Conservation (phyloP, 2,113 vertebrate genomes). For the Crotalus helleri region DNA sequence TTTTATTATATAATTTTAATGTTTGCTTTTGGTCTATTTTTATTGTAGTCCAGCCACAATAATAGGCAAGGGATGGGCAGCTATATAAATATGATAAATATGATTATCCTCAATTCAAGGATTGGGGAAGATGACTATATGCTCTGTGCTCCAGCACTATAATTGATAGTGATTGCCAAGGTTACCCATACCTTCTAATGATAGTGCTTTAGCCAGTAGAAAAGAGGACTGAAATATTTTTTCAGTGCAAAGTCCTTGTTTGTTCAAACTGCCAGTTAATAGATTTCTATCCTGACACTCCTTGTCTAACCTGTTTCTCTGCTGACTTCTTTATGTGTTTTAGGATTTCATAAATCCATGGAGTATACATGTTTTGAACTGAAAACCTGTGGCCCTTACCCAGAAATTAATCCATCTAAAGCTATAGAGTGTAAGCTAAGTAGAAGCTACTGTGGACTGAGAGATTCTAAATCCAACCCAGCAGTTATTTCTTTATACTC, state of each 20-base stretch:
- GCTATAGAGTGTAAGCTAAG: neutral
- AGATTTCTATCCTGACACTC: neutral
- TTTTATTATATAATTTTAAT: neutral
- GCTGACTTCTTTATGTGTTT: neutral
- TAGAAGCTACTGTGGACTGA: neutral
- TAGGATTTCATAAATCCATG: neutral
- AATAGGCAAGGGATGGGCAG: neutral
- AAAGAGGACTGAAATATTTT: neutral
- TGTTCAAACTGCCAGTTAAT: neutral
- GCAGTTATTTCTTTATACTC: neutral
- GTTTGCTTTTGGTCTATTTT: neutral
- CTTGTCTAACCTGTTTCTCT: neutral
- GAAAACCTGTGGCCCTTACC: neutral
- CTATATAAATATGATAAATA: neutral
- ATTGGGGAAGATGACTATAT: neutral
- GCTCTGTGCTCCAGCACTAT: neutral
- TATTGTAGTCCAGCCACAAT: neutral
- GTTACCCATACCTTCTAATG: neutral
- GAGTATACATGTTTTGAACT: neutral
- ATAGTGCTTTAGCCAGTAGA: neutral
- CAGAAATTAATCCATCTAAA: neutral
- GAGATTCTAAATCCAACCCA: neutral
- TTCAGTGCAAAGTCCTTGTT: neutral
- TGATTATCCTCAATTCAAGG: neutral
- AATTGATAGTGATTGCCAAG: neutral